These are phyloP conservation scores for Syngnathus scovelli DNA, from an alignment of 2,113 vertebrate genomes.

Conservation along the genomic window DNA sequence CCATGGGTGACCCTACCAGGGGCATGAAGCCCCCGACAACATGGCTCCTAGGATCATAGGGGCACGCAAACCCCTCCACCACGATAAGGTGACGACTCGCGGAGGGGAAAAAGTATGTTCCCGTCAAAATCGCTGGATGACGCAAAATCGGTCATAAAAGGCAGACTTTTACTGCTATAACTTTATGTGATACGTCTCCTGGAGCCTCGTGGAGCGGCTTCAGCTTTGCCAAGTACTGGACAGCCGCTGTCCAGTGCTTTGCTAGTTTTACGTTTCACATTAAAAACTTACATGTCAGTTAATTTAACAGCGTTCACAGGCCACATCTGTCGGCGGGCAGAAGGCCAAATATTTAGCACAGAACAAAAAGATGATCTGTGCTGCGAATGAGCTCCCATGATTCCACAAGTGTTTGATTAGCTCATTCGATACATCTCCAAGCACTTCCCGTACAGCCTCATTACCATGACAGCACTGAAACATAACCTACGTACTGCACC, in stretches of 20 bases:
- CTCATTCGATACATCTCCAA: conserved; percentile 14
- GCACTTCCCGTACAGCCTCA: conserved; percentile 2
- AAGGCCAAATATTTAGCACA: conserved; percentile 41
- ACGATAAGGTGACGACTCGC: too few relatives aligned
- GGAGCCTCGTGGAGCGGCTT: conserved; percentile 54
- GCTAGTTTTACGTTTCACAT: conserved; percentile 50
- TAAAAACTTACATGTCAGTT: conserved; percentile 54
- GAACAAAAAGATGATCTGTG: conserved; percentile 21
- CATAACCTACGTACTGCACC: conserved; percentile 6
- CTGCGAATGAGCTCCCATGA: conserved; percentile 13
- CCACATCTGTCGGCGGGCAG: conserved; percentile 33
- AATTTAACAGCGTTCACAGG: conserved; percentile 42
- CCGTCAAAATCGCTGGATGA: conserved; percentile 67
- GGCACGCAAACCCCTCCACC: too few relatives aligned
- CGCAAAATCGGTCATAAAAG: conserved; percentile 70
- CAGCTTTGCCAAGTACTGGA: conserved; percentile 48
- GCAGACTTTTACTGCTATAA: conserved; percentile 52
- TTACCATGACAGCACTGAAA: conserved; percentile 5
- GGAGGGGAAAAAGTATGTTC: conserved; percentile 57
- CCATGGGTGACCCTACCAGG: too few relatives aligned
- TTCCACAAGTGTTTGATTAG: conserved; percentile 16
- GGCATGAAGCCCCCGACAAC: too few relatives aligned
- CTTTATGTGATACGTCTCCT: conserved; percentile 69
- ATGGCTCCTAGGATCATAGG: too few relatives aligned
- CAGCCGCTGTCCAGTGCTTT: conserved; percentile 46